Percentiles rank a stretch among this genome's conserved stretches.
These are phyloP conservation scores for Pempheris klunzingeri DNA, from an alignment of 2,797 vertebrate species.

Conservation along the genomic window DNA sequence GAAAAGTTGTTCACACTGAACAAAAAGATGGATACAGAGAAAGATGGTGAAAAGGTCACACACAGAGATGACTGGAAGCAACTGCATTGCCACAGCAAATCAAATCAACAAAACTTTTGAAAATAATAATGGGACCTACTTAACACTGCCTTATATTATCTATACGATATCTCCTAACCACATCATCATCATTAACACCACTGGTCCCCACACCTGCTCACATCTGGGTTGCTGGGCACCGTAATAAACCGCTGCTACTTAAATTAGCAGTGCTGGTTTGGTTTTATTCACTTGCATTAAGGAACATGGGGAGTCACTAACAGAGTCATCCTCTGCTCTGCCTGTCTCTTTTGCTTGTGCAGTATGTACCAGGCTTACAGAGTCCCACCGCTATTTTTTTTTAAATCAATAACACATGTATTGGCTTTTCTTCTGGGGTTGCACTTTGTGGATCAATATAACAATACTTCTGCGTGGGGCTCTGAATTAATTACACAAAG, in stretches of 20 bases:
- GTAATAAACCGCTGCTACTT: not conserved
- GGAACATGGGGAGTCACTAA: conserved; percentile 15
- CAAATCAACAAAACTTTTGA: not conserved
- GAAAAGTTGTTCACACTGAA: not conserved
- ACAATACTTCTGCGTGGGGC: conserved; percentile 45
- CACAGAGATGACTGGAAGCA: not conserved
- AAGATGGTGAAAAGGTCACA: not conserved
- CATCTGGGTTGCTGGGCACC: not conserved
- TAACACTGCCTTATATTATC: no score
- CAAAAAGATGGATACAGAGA: not conserved
- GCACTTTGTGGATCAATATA: conserved; percentile 65
- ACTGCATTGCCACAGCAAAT: not conserved
- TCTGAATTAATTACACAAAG: conserved; percentile 62
- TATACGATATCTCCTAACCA: not conserved
- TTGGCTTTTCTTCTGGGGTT: conserved; percentile 54
- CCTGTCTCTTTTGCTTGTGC: conserved; percentile 35
- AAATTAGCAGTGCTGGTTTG: not conserved
- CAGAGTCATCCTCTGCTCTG: conserved; percentile 21
- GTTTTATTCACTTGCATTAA: conserved; percentile 6
- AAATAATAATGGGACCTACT: not conserved
- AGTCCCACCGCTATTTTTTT: conserved; percentile 41
- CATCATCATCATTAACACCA: not conserved
- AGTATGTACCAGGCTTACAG: conserved; percentile 15
- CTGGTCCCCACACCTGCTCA: not conserved
- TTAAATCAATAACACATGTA: conserved; percentile 69